Percentiles rank a stretch among this genome's conserved stretches.
Evolutionary conservation across 2,113 vertebrate species (phyloP).

Genomic region (Colaptes auratus): DNA sequence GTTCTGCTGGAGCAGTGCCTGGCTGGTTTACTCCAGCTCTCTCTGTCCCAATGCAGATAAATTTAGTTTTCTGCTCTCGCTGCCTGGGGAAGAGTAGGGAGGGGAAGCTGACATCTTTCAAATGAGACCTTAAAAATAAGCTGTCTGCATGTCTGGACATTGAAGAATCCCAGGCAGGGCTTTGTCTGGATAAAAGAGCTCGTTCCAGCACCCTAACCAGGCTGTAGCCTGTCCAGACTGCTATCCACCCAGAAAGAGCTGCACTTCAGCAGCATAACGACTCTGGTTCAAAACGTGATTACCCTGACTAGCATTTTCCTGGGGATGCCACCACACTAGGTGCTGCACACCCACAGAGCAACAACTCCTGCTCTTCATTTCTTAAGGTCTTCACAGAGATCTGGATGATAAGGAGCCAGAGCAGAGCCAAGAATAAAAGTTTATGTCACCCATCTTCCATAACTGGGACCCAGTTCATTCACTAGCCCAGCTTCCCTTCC

Average conservation of each 20-base stretch:
- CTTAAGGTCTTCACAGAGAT: background rate
- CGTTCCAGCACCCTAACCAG: background rate
- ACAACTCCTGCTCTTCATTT: background rate
- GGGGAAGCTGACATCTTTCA: constrained; percentile 65
- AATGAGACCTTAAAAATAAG: constrained; percentile 64
- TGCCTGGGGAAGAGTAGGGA: constrained; percentile 52
- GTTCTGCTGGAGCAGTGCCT: background rate
- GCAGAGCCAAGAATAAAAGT: background rate
- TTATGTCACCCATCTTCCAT: background rate
- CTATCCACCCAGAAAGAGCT: background rate
- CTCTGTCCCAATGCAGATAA: constrained; percentile 52
- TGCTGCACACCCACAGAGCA: background rate
- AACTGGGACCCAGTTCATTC: background rate
- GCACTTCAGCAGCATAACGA: background rate
- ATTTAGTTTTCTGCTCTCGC: constrained; percentile 61
- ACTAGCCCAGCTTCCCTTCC: background rate
- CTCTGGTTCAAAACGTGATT: rapidly evolving
- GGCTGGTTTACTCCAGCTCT: constrained; percentile 44
- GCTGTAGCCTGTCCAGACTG: background rate
- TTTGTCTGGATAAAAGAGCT: background rate
- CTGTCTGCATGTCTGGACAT: constrained; percentile 1
- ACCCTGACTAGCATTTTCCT: background rate
- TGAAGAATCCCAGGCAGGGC: constrained; percentile 30
- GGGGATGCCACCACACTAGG: background rate
- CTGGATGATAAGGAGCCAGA: background rate